These are phyloP conservation scores for Heliconius erato DNA, from an alignment of 2,888 invertebrate species.

Conservation along the genomic window DNA sequence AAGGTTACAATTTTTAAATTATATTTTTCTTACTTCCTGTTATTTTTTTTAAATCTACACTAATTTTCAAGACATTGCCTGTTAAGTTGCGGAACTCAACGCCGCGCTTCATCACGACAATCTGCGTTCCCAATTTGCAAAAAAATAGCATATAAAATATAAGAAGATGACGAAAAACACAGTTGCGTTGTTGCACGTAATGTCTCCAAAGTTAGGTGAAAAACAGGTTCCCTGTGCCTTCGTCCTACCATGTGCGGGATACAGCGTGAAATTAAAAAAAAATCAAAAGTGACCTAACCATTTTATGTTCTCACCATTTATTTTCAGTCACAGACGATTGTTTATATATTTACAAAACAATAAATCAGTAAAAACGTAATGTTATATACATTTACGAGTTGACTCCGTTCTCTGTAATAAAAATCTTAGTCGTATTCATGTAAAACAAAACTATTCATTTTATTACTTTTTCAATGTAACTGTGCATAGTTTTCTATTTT, in stretches of 20 bases:
- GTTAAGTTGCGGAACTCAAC: no score
- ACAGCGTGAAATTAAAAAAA: neutral
- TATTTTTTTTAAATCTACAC: no score
- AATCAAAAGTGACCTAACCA: neutral
- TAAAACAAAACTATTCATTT: constrained; percentile 4
- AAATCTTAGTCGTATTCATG: constrained; percentile 14
- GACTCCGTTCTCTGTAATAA: constrained; percentile 22
- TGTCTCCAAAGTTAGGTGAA: no score
- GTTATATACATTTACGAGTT: neutral
- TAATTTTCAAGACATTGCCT: no score
- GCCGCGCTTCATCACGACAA: no score
- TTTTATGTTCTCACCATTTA: neutral
- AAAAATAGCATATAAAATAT: no score
- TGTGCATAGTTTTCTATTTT: neutral
- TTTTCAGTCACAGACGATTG: constrained; percentile 1
- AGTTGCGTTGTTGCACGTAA: no score
- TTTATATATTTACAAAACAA: constrained; percentile 13
- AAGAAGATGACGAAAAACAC: no score
- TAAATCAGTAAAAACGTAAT: constrained; percentile 14
- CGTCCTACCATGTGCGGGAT: neutral
- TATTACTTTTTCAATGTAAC: constrained; percentile 24
- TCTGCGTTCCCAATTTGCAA: no score
- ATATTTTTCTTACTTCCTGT: no score
- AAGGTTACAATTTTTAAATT: no score
- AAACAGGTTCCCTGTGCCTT: no score